Percentiles rank a stretch among this genome's conserved stretches.
These are phyloP conservation scores for Peromyscus californicus DNA, from an alignment of 2,113 vertebrate species.

Conservation along the genomic window DNA sequence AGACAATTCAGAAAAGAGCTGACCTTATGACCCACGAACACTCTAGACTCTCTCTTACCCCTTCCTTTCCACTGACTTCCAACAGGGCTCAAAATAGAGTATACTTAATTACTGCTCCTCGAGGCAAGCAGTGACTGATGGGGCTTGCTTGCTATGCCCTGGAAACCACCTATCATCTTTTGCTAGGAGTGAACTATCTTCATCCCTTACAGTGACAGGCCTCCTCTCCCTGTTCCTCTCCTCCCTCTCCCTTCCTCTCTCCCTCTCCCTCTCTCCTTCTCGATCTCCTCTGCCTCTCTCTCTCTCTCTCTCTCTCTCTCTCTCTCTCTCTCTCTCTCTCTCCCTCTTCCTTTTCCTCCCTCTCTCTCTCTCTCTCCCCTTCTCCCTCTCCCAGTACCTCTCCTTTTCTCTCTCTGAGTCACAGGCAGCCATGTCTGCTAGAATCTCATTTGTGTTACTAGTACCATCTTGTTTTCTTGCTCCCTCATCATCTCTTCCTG, in stretches of 20 bases:
- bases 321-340: not conserved
- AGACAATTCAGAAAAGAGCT: constrained; percentile 32
- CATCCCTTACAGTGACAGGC: not conserved
- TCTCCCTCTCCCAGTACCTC: not conserved
- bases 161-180: not conserved
- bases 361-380: too few species aligned
- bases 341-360: not conserved
- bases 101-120: not conserved
- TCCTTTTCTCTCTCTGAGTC: not conserved
- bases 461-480: constrained; percentile 34
- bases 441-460: constrained; percentile 36
- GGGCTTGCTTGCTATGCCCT: not conserved
- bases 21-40: not conserved
- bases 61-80: not conserved
- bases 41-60: not conserved
- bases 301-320: too few species aligned
- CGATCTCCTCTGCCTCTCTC: not conserved
- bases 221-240: not conserved
- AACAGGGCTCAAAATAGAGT: not conserved
- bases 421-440: not conserved
- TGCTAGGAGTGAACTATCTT: not conserved
- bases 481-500: constrained; percentile 27
- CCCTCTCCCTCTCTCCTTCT: not conserved
- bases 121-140: not conserved
- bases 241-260: not conserved